These are phyloP conservation scores for Hylomyscus alleni DNA, from an alignment of 2,797 vertebrate genomes.

Conservation along the genomic window DNA sequence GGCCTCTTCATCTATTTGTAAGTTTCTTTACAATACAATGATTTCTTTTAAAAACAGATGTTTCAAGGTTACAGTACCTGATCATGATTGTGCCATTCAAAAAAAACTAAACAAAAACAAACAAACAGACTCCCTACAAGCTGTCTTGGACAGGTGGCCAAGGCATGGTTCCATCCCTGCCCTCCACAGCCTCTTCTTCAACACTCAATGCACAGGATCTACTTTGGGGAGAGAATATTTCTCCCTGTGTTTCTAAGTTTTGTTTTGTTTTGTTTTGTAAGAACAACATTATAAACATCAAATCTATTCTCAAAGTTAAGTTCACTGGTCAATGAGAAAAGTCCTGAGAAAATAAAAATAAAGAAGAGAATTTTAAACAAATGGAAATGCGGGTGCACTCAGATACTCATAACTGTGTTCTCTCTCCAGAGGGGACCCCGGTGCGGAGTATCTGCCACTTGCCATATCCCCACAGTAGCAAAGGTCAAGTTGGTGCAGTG, in stretches of 20 bases:
- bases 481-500: neutral
- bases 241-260: neutral
- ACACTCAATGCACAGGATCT: neutral
- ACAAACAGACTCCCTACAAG: neutral
- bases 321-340: conserved; percentile 17
- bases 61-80: neutral
- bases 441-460: neutral
- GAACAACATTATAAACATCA: conserved; percentile 17
- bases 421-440: neutral
- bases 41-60: neutral
- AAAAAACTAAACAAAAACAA: conserved; percentile 5
- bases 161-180: neutral
- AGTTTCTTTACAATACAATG: neutral
- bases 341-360: neutral
- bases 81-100: neutral
- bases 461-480: neutral
- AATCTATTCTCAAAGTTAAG: conserved; percentile 37
- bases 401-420: neutral
- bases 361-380: conserved; percentile 31
- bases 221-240: neutral
- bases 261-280: neutral
- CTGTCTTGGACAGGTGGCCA: neutral
- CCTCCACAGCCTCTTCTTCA: neutral
- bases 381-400: neutral
- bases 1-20: neutral